phyloP scores from a whole-genome alignment of 2,797 vertebrate species.

The Danio aesculapii region DNA sequence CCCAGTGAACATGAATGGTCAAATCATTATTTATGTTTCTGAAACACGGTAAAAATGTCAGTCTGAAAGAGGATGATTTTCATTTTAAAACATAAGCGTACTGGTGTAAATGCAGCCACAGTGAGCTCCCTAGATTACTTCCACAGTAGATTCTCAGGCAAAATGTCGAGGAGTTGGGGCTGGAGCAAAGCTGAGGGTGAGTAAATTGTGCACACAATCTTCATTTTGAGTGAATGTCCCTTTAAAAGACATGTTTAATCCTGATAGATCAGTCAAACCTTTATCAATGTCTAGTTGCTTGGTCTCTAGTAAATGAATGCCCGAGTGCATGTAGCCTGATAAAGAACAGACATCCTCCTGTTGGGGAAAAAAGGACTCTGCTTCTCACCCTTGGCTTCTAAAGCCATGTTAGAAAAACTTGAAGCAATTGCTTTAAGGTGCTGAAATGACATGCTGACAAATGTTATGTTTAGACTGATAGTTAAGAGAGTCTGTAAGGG shows the following conservation, averaged over 20 bases:
- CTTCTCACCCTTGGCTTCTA: conserved; percentile 83
- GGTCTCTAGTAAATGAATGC: conserved; percentile 11
- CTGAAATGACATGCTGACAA: conserved; percentile 86
- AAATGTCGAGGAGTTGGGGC: neutral
- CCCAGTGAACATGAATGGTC: too few relatives aligned
- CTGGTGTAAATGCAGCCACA: too few relatives aligned
- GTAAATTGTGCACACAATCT: neutral
- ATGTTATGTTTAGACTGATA: conserved; percentile 88
- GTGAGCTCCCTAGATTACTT: neutral
- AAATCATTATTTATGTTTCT: too few relatives aligned
- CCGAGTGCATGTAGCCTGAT: conserved; percentile 51
- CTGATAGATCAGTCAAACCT: conserved; percentile 1
- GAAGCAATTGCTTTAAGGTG: conserved; percentile 89
- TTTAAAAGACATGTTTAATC: conserved; percentile 11
- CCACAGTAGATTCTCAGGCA: neutral
- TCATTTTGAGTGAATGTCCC: neutral
- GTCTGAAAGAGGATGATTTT: too few relatives aligned
- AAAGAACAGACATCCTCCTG: conserved; percentile 63
- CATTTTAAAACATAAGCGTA: too few relatives aligned
- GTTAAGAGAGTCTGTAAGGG: conserved; percentile 77
- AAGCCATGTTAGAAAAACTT: conserved; percentile 85
- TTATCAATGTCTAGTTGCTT: conserved; percentile 32
- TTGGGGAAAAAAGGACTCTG: conserved; percentile 78
- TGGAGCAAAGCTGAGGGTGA: neutral
- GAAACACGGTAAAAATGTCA: too few relatives aligned